Base-by-base conservation (phyloP, 2,113 vertebrate genomes). In the mouse (Mus musculus) region DNA sequence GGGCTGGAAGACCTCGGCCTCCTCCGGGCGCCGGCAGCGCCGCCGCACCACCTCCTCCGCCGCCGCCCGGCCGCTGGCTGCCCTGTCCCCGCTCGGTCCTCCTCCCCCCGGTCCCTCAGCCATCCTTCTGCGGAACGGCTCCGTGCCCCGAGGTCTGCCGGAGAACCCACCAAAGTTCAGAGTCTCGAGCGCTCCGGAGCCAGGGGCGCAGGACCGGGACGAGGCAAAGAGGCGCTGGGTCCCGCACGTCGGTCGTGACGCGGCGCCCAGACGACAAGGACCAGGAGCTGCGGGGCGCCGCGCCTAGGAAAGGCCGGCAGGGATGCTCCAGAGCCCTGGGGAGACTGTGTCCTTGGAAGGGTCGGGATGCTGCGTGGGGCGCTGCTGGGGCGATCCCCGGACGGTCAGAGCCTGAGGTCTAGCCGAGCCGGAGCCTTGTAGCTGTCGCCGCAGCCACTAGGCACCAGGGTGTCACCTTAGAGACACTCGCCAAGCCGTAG, bases 381-480 rank as follows among this genome's bases (percentile, higher is more conserved):
- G 87, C 14, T 67, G 13, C 94, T 1, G 22, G 80, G 46, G 77
- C 14, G 80, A 22, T 59, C 93, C 88, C 59, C 28, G 56, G 73
- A 77, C 73, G 39, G 56, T 17, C 73, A 28, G 88, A 90, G 73
- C 28, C 39, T 0, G 69, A 42, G 56, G 82, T 36, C 9, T 16
- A 67, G 67, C 33, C 7, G 28, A 84, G 87, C 76, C 26, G 5
- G 56, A 97, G 97, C 56, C 81, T 4, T 42, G 39, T 56, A 49
- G 69, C 28, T 19, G 89, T 42, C 75, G 96, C 97, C 59, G 95
- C 97, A 72, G 92, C 90, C 80, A 89, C 90, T 88, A 56, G 1
- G 52, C 69, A 97, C 97, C 78, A 71, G 94, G 33, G 92, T 97
- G 97, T 98, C 98, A 98, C 98, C 98, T 98, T 95, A 97, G 98